Evolutionary conservation across 1,140 invertebrate genomes (phyloP), one percentile per base, ranked within the genome.

Genomic region (Portunus trituberculatus): DNA sequence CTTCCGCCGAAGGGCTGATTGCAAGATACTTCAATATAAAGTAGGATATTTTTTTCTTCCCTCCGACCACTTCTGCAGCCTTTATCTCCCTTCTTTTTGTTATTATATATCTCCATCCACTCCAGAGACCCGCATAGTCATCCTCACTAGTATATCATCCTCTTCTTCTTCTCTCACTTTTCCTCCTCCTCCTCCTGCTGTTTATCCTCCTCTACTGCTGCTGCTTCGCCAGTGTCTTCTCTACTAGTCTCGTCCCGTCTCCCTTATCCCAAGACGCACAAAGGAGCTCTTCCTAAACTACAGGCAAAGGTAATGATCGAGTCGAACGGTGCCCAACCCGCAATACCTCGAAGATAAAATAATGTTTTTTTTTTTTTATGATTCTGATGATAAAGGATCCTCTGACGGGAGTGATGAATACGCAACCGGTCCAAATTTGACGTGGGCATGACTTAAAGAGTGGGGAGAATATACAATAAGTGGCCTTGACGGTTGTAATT

Each of bases 391-490:
- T 93, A 93, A 84, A 87, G 82, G 90, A 48, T 20, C 48, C 52
- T 59, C 46, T 93, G 92, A 93, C 92, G 83, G 45, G 45, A 84
- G 31, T 93, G 92, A 93, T 93, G 83, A 87, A 93, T 93, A 87
- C 92, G 83, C n/a, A n/a, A 52, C 45, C 16, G 28, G 39, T 29
- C 92, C 92, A 93, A 93, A 93, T 93, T 93, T 93, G 92, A 93
- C 92, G 86, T 87, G 86, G 92, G 28, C 31, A 93, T 87, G 92
- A 93, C 92, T 93, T 93, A 93, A 93, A 93, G 92, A 93, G 92
- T 93, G 83, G 92, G 92, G 92, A 28, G 83, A 87, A 93, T 93
- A 87, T 93, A 84, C 92, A 93, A 59, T 93, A 93, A 93, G 92
- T 93, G 92, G 45, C 84, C 45, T 7, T 86, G 82, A 32, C 82